Evolutionary conservation across 2,888 invertebrate genomes (phyloP), one percentile per base, ranked within the genome.

Genomic region (Sarcophaga subvicina): DNA sequence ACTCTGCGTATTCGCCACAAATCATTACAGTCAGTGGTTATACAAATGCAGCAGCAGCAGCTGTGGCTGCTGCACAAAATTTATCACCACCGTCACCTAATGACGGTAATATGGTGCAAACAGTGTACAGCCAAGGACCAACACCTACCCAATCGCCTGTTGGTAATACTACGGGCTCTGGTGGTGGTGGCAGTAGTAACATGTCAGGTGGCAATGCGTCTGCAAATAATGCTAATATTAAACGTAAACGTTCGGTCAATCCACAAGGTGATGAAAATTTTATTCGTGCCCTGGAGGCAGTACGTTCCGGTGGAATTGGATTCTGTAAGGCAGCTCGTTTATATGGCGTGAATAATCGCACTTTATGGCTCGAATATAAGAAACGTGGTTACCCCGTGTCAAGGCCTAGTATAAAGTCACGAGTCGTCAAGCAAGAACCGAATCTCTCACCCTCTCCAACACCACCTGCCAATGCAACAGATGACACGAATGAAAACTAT

Each of bases 181-280:
- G 91, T 89, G 88, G 91, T 89, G 85, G 91, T 89, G 88, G 91
- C 89, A 84, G 91, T 90, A 89, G 90, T 67, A 80, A 54, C 80
- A 80, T 22, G 88, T 75, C 45, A 86, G 85, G 77, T 64, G 80
- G 91, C 88, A 89, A 84, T 85, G 89, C 14, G 54, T 12, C 88
- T 89, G 45, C 83, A n/a, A 87, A 81, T 59, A 88, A 85, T 81
- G 90, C 91, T 88, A 90, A 91, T 87, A 94, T 94, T 10, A 96
- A 96, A 90, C 95, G 97, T 63, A 96, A 96, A 90, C 95, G 97
- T 85, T 95, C 96, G 77, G 95, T 96, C 77, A 97, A 97, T 93
- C 97, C 97, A 0, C 97, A 97, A 92, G 96, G 96, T 2, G 97
- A 97, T 90, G 97, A 97, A 91, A 97, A 97, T 92, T 97, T 97